Conservation (phyloP, 2,113 vertebrate genomes). For the Nanorana parkeri region DNA sequence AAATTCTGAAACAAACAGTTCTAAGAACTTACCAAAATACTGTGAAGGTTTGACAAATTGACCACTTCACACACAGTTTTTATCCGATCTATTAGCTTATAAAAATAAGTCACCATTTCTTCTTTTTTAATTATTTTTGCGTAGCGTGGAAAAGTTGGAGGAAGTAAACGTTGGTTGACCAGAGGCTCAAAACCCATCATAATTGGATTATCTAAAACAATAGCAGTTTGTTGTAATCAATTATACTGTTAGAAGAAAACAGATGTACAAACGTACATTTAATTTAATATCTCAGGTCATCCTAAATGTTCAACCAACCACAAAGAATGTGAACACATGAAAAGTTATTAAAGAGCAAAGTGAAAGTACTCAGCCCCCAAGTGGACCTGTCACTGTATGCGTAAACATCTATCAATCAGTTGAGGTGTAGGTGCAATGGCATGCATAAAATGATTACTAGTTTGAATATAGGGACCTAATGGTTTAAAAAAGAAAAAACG, state of each 20-base stretch:
- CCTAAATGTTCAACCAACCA: too few relatives aligned
- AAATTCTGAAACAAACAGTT: background rate
- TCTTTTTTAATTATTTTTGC: conserved; percentile 99
- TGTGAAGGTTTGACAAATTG: conserved; percentile 93
- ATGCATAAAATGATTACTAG: too few relatives aligned
- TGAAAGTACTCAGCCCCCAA: too few relatives aligned
- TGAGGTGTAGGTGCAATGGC: too few relatives aligned
- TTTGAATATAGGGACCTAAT: too few relatives aligned
- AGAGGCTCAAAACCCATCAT: conserved; percentile 99
- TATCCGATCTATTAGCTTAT: conserved; percentile 94
- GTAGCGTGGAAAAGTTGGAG: conserved; percentile 96
- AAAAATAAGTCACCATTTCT: conserved; percentile 97
- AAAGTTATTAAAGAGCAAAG: too few relatives aligned
- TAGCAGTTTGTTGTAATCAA: background rate
- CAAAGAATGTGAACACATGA: too few relatives aligned
- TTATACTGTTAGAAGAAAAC: background rate
- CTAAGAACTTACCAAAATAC: conserved; percentile 87
- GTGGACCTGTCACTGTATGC: too few relatives aligned
- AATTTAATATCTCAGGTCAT: too few relatives aligned
- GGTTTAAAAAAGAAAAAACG: too few relatives aligned
- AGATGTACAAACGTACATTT: background rate
- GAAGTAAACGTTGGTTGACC: conserved; percentile 96
- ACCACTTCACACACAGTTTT: conserved; percentile 98
- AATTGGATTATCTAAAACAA: conserved; percentile 91
- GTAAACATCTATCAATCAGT: too few relatives aligned